phyloP scores from a whole-genome alignment of 2,888 invertebrate genomes.

The Reticulitermes lucifugus region DNA sequence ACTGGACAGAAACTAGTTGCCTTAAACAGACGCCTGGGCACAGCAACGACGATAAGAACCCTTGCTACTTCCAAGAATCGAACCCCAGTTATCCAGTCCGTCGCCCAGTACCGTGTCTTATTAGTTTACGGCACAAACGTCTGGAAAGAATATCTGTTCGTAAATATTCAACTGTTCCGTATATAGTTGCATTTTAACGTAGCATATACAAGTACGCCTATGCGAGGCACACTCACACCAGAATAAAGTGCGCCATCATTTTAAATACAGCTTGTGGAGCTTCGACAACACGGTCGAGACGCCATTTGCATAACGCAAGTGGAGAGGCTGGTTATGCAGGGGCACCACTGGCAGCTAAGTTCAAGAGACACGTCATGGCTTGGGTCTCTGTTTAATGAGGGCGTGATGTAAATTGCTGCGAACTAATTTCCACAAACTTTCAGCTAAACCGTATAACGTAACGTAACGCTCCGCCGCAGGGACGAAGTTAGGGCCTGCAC shows the following conservation, averaged over 20 bases:
- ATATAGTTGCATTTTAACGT: no score
- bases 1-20: no score
- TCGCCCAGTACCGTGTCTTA: no score
- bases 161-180: no score
- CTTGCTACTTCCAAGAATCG: no score
- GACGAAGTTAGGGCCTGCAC: not conserved
- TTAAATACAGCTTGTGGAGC: not conserved
- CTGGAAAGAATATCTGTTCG: no score
- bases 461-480: not conserved
- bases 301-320: not conserved
- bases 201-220: no score
- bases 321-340: not conserved
- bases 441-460: not conserved
- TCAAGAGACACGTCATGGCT: not conserved
- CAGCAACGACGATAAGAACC: no score
- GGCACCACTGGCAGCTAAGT: not conserved
- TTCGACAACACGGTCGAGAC: not conserved
- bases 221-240: not conserved
- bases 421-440: not conserved
- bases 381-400: not conserved
- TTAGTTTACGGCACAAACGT: no score
- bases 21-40: no score
- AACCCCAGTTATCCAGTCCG: no score
- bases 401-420: not conserved
- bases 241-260: not conserved